Base-by-base conservation (phyloP, 2,888 invertebrate species). In the Neocrepidodera transversa region DNA sequence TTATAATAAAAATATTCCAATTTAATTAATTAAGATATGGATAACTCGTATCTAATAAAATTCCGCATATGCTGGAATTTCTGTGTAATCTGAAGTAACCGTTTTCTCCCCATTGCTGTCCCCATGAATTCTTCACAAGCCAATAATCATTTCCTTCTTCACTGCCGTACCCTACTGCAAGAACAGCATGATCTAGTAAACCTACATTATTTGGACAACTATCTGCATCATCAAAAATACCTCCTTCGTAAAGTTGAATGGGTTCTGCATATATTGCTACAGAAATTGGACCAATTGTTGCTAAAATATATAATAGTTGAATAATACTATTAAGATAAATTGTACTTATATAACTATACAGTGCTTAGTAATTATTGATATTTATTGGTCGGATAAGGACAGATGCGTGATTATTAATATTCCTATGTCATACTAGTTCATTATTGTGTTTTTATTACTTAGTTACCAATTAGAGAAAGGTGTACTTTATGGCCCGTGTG, bases 31-130 rank as follows among this genome's bases (percentile, higher is more conserved):
- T 23, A 36, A 36, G 6, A 40, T 11, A 8, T 13, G 40, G 40
- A 13, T 40, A 40, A 17, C 16, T 40, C 8, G 17, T 18, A 5
- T 40, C 16, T 10, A 40, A 16, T 13, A 40, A 40, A 40, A 40
- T 17, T 11, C 40, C 40, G 40, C 40, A 40, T 10, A 40, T 16
- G 17, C 17, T 17, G 40, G 13, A 40, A 16, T 40, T 18, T 40
- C 40, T 40, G 40, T 40, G 40, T 16, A 40, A 17, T 40, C 16
- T 40, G 13, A 40, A 16, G 40, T 14, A 40, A n/a, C 40, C 40
- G 1, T 16, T 7, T 18, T 40, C 40, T 2, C 40, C 40, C 40
- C 40, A 40, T 16, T 16, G 6, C 5, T 14, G 7, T 14, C 40
- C 40, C 40, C 40, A 40, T 16, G 40, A 40, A 11, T 40, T 40